Conservation (phyloP, 2,113 vertebrate genomes). For the Planiliza haematocheilus region DNA sequence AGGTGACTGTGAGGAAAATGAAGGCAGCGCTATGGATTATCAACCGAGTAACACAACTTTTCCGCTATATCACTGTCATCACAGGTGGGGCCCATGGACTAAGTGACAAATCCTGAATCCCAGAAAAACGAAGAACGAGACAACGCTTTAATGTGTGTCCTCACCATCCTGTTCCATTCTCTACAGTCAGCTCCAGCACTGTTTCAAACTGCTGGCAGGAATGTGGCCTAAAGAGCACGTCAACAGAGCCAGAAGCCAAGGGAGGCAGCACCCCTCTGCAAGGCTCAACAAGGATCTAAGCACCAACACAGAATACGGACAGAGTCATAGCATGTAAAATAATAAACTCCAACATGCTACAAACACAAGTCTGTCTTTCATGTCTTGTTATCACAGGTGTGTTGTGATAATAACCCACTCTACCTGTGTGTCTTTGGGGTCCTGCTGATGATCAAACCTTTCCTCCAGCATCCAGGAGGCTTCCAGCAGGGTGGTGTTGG, state of each 20-base stretch:
- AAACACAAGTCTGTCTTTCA: neutral
- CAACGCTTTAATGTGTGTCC: conserved; percentile 2
- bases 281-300: conserved; percentile 85
- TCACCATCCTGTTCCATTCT: conserved; percentile 89
- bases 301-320: conserved; percentile 8
- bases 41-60: neutral
- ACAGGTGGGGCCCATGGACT: too few relatives aligned
- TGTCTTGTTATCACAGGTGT: neutral
- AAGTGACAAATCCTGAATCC: too few relatives aligned
- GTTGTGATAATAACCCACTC: neutral
- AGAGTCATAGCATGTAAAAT: neutral
- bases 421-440: conserved; percentile 64
- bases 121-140: neutral
- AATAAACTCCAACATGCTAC: neutral
- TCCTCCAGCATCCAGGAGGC: conserved; percentile 88
- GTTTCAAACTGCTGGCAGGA: conserved; percentile 85
- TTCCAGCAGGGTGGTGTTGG: conserved; percentile 86
- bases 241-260: conserved; percentile 79
- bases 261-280: conserved; percentile 83
- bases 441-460: neutral
- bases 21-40: conserved; percentile 22
- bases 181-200: conserved; percentile 87
- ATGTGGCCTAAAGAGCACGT: conserved; percentile 81
- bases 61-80: too few relatives aligned
- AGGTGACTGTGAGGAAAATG: conserved; percentile 85